Evolutionary conservation across 2,888 invertebrate genomes (phyloP).

Genomic region (Marronus borbonicus): DNA sequence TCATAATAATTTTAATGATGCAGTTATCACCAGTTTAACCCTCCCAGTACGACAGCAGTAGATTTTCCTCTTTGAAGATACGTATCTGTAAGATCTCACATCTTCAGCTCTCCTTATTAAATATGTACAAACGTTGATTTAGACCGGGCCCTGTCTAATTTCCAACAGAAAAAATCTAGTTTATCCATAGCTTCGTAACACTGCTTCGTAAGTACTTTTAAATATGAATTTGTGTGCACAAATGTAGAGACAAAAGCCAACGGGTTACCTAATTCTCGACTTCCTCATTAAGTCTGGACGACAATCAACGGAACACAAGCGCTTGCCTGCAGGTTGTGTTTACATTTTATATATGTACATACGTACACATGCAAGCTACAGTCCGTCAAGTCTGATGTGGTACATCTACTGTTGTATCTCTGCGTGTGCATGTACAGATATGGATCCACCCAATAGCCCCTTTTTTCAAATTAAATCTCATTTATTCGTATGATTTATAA

Average conservation of each 20-base stretch:
- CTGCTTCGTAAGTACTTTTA: too few species aligned
- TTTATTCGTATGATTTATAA: constrained; percentile 34
- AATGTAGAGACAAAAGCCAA: constrained; percentile 51
- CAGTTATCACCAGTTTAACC: constrained; percentile 46
- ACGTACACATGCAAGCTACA: not conserved
- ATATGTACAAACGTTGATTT: too few species aligned
- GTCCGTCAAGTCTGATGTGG: not conserved
- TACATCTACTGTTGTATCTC: too few species aligned
- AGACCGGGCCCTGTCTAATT: too few species aligned
- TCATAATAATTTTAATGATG: too few species aligned
- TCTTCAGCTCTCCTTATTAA: too few species aligned
- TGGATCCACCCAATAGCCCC: constrained; percentile 48
- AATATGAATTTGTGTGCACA: constrained; percentile 23
- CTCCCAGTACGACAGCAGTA: too few species aligned
- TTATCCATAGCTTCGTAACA: too few species aligned
- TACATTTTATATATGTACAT: not conserved
- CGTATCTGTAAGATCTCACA: too few species aligned
- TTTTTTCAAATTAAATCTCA: constrained; percentile 45
- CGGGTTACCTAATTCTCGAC: constrained; percentile 62
- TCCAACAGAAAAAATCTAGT: too few species aligned
- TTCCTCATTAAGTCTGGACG: constrained; percentile 61
- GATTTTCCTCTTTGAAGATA: too few species aligned
- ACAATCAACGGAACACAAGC: constrained; percentile 52
- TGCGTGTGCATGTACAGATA: constrained; percentile 3
- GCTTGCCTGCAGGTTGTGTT: constrained; percentile 27